These are phyloP conservation scores for Gallinago media DNA, from an alignment of 2,113 vertebrate species.

Conservation along the genomic window DNA sequence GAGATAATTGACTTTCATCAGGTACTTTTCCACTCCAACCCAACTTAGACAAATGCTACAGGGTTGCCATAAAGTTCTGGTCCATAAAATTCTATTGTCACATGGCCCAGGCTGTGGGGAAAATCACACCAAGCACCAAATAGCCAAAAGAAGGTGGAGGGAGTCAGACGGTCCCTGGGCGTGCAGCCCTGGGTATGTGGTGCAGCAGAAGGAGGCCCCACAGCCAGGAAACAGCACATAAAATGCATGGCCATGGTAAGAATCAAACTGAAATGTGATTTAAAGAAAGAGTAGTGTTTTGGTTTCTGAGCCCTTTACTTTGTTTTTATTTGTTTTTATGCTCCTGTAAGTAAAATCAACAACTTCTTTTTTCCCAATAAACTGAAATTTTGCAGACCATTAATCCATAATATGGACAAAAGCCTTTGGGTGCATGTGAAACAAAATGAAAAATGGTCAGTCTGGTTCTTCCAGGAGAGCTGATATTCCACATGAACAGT, in stretches of 20 bases:
- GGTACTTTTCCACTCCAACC: neutral
- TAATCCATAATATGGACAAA: constrained; percentile 66
- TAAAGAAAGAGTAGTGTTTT: neutral
- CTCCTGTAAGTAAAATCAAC: constrained; percentile 61
- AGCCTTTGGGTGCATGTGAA: constrained; percentile 8
- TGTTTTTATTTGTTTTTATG: constrained; percentile 46
- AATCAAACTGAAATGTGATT: neutral
- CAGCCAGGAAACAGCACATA: neutral
- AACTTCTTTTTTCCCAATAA: constrained; percentile 60
- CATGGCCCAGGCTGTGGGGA: neutral
- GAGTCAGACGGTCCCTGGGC: too few relatives aligned
- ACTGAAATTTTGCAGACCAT: constrained; percentile 68
- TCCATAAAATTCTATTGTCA: neutral
- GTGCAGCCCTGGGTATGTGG: neutral
- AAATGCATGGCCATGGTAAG: neutral
- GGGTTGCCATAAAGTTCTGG: neutral
- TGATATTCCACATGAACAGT: constrained; percentile 44
- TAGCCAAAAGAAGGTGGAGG: neutral
- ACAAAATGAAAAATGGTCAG: constrained; percentile 66
- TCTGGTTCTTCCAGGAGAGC: constrained; percentile 46
- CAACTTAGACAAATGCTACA: neutral
- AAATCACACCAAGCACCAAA: neutral
- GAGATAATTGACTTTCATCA: neutral
- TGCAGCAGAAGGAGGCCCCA: neutral
- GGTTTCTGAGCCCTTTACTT: neutral